Base-by-base conservation (phyloP, 2,797 vertebrate species). In the Mionectes olivaceus region DNA sequence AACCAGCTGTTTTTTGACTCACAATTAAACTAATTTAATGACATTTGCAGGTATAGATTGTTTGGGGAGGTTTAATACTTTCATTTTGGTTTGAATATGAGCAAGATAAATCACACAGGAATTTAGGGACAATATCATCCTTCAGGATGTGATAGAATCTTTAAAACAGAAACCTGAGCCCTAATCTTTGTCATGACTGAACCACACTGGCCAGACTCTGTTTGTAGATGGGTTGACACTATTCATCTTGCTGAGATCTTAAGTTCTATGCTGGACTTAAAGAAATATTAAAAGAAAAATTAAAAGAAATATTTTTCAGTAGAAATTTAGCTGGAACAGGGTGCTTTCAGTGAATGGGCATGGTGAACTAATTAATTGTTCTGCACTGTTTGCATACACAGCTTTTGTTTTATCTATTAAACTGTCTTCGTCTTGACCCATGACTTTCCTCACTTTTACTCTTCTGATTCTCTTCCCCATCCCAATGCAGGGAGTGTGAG, bases 401-500 rank as follows among this genome's bases (percentile, higher is more conserved):
- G 18, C 6, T 71, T 83, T 68, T 67, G 17, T 30, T 67, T 39
- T 21, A 10, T 53, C 39, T 52, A 28, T 39, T 46, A 27, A 59
- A 41, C 4, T 43, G 22, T 43, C 23, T 27, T 28, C 47, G 23
- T 53, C 23, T 59, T 33, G 35, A 35, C 46, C 15, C 22, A 11
- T 6, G 25, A 12, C 12, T 59, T 65, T 53, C 32, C 52, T 65
- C 17, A 9, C 11, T 59, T 78, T 59, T 30, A 41, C 8, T 33
- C 7, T 30, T 65, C 44, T 46, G 19, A 65, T 47, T 70, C n/a
- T 57, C 30, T 41, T 9, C 15, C 5, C 17, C 4, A 71, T 11
- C 10, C 22, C 33, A 24, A 21, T 5, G 27, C 3, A 2, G 1
- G 1, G 3, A 18, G 5, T 43, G 8, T 1, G 3, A 64, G 39